Base-by-base conservation (phyloP, 2,113 vertebrate species). In the Girardinichthys multiradiatus region DNA sequence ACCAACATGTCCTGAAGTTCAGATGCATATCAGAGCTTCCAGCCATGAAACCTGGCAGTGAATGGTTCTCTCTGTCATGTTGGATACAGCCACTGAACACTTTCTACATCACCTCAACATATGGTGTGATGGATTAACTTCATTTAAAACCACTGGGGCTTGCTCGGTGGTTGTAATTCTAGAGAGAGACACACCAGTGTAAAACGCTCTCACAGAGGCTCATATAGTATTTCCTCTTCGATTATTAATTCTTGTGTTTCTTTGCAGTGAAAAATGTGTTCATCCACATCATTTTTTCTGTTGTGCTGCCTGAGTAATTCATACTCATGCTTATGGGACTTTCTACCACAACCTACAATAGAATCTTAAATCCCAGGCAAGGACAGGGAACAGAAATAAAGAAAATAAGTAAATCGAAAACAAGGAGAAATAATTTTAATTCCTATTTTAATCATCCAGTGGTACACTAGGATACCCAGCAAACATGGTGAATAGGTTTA, bases 61-160 rank as follows among this genome's bases (percentile, higher is more conserved):
- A 61, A 64, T 70, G 62, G 64, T 60, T 80, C 59, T 70, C 48
- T 15, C 1, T 0, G 59, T 72, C 57, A 4, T 57, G 57, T 29
- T 33, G 37, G 77, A 76, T 62, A 27, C 64, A 75, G 42, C 61
- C 21, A 11, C 66, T 68, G 73, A 76, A 59, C 74, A n/a, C 45
- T 37, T 26, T 73, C 37, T 54, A 8, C 58, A 75, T 78, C 57
- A 48, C 19, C 51, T 80, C 70, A 68, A 54, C 63, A 67, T 33
- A 35, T 5, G 7, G 68, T 11, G 27, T 76, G 83, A 87, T 80
- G 83, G 81, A 84, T 79, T 70, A 63, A 74, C 66, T 66, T 82
- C 17, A 70, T 74, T 78, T 10, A 54, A 21, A 77, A 33, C 65
- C 29, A 37, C 48, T 76, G 82, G 70, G 57, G 73, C 42, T 77